Evolutionary conservation across 2,113 vertebrate genomes (phyloP), one percentile per base, ranked within the genome.

Genomic region (Amphiprion percula): DNA sequence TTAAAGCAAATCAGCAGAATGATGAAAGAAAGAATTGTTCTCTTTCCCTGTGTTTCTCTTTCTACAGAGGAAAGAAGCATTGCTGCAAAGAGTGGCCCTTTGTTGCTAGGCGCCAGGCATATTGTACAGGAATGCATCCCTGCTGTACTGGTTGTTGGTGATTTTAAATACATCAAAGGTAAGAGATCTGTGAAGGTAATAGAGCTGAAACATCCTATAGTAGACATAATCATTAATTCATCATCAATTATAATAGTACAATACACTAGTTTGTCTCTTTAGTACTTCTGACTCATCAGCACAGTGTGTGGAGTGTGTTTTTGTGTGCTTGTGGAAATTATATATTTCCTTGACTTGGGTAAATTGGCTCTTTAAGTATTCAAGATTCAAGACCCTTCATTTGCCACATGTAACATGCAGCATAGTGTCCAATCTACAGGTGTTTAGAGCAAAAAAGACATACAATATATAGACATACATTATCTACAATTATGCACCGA

Each of bases 71-170:
- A 73, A 56, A 56, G 79, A 73, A 16, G 41, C 33, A 17, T 28
- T 60, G 37, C 54, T 61, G 21, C 76, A 63, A 76, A 58, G 68
- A 28, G n/a, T 17, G 15, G 53, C 44, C 59, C 50, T 78, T 65
- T 75, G 80, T 88, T 86, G 77, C 66, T 79, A 86, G 61, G 83
- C 76, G 80, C 79, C 79, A 74, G 68, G 26, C 39, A 44, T 33
- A 21, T 30, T 75, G 60, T 49, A 16, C 17, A 14, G 7, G 41
- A 58, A 17, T 68, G 55, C 21, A 49, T 71, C 44, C 26, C 26
- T 49, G 23, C 33, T 76, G 59, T 46, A 11, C 62, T 60, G 44
- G 53, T 2, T 44, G 41, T 44, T 63, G 64, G 37, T 69, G 21
- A 23, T 44, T 56, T 65, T 41, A 44, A 49, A 44, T 49, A 33